A percentile compares a stretch with the other conserved stretches of the same genome.
These are phyloP conservation scores for Drosophila acutilabella DNA, from an alignment of 2,888 invertebrate species.

Conservation along the genomic window DNA sequence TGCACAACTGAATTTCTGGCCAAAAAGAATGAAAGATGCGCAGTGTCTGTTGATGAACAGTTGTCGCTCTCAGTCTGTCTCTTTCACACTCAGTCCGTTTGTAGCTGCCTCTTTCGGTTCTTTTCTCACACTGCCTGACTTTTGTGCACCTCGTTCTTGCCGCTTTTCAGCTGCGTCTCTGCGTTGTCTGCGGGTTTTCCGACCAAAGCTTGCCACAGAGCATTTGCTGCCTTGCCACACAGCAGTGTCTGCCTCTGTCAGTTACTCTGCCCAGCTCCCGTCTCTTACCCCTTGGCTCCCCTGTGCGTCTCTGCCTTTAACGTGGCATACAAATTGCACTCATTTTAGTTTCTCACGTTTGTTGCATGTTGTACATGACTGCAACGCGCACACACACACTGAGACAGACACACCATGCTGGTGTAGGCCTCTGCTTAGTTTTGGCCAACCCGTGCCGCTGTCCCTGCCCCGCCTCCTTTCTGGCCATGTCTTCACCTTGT, in stretches of 20 bases:
- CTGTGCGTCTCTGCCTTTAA: constrained; percentile 48
- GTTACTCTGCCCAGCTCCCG: not conserved
- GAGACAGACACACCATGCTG: constrained; percentile 33
- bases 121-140: no score
- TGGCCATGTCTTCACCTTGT: constrained; percentile 18
- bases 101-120: not conserved
- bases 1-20: constrained; percentile 67
- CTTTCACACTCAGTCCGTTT: not conserved
- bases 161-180: constrained; percentile 9
- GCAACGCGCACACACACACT: constrained; percentile 74
- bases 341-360: constrained; percentile 82
- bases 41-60: constrained; percentile 31
- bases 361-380: constrained; percentile 77
- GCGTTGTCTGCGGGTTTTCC: constrained; percentile 24
- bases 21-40: constrained; percentile 56
- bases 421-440: constrained; percentile 56
- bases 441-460: constrained; percentile 11
- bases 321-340: constrained; percentile 81
- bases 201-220: constrained; percentile 7
- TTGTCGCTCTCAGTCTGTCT: not conserved
- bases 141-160: not conserved
- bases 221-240: constrained; percentile 18
- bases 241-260: not conserved
- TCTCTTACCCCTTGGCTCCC: constrained; percentile 13
- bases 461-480: not conserved